Percentiles rank a stretch among this genome's conserved stretches.
phyloP scores from a whole-genome alignment of 2,797 vertebrate species.

The Petrocephalus schoutedeni region DNA sequence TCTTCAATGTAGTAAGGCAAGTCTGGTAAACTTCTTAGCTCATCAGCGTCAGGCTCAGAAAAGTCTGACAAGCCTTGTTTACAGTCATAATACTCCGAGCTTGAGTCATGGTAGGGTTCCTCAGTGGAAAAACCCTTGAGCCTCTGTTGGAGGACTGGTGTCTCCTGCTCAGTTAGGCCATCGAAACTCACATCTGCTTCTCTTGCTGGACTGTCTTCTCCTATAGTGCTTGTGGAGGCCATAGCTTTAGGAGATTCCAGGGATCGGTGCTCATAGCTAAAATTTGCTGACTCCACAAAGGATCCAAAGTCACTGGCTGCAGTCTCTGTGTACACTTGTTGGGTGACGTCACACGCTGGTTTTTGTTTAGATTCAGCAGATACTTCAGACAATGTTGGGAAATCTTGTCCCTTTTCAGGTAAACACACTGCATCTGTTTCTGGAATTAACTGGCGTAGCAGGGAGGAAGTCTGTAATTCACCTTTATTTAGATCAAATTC shows the following conservation, averaged over 20 bases:
- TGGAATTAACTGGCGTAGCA: slow-evolving; percentile 8
- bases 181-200: slow-evolving; percentile 19
- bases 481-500: slow-evolving; percentile 4
- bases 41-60: slow-evolving; percentile 49
- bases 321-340: neutral
- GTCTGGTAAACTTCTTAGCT: slow-evolving; percentile 25
- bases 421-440: neutral
- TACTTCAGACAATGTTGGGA: neutral
- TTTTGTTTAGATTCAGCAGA: neutral
- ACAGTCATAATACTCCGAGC: slow-evolving; percentile 63
- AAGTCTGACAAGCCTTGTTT: slow-evolving; percentile 53
- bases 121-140: neutral
- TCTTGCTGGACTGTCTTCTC: neutral
- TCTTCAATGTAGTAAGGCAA: slow-evolving; percentile 50
- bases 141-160: neutral
- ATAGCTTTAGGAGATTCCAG: neutral
- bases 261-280: neutral
- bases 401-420: neutral
- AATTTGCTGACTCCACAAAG: neutral
- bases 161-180: slow-evolving; percentile 31
- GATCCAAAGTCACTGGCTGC: neutral
- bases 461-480: neutral
- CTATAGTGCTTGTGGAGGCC: neutral
- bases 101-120: neutral
- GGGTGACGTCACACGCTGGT: neutral